These are phyloP conservation scores for Drosophila quinaria DNA, from an alignment of 2,888 invertebrate genomes.

Conservation along the genomic window DNA sequence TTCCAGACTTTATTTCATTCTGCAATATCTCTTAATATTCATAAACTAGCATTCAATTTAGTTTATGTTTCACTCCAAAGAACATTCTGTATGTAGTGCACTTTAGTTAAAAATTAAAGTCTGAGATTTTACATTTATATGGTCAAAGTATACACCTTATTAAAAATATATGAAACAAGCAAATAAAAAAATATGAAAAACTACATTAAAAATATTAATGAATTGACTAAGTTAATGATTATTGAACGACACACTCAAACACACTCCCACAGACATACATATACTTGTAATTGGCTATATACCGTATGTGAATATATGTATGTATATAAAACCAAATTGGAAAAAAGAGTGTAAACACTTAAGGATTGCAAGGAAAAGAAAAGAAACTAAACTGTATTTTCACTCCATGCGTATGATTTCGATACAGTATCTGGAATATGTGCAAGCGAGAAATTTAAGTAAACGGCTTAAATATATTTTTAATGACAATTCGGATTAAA, in stretches of 20 bases:
- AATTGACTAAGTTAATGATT: constrained; percentile 71
- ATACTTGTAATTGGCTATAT: constrained; percentile 63
- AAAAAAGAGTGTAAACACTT: constrained; percentile 22
- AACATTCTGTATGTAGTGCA: constrained; percentile 75
- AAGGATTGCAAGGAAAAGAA: constrained; percentile 21
- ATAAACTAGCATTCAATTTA: constrained; percentile 41
- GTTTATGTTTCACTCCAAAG: constrained; percentile 53
- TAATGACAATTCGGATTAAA: constrained; percentile 67
- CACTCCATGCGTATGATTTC: constrained; percentile 63
- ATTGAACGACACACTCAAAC: constrained; percentile 51
- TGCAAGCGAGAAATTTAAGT: constrained; percentile 68
- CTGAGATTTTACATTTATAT: constrained; percentile 81
- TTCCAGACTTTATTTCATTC: constrained; percentile 53
- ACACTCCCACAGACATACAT: constrained; percentile 27
- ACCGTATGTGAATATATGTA: constrained; percentile 42
- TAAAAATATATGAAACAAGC: constrained; percentile 44
- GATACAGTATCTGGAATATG: constrained; percentile 59
- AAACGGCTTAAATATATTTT: constrained; percentile 75
- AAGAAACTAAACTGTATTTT: constrained; percentile 53
- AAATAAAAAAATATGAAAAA: constrained; percentile 21
- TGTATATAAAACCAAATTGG: constrained; percentile 26
- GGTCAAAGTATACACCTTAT: constrained; percentile 70
- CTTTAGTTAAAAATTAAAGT: constrained; percentile 83
- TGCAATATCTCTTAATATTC: constrained; percentile 25
- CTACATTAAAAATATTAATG: constrained; percentile 35